Evolutionary conservation across 2,113 vertebrate species (phyloP).

Genomic region (Nasalis larvatus): DNA sequence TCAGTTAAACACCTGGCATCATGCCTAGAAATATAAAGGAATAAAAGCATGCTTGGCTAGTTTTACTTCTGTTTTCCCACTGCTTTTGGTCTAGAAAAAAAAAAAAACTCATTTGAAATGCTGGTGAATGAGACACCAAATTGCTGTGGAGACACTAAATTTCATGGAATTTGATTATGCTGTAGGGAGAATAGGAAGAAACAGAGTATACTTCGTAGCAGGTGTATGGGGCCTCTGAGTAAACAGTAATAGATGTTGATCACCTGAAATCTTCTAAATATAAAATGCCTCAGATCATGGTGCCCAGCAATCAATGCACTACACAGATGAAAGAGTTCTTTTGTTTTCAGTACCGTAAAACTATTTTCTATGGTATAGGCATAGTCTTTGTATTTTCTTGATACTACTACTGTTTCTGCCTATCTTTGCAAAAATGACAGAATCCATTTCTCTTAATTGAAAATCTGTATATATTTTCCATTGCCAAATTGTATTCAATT

Average conservation of each 20-base stretch:
- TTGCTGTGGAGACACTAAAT: not conserved
- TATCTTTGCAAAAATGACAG: not conserved
- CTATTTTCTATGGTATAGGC: not conserved
- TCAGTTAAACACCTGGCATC: not conserved
- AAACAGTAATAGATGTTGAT: not conserved
- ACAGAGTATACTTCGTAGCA: not conserved
- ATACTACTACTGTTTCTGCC: not conserved
- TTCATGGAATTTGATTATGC: not conserved
- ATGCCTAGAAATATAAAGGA: not conserved
- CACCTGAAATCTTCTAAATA: not conserved
- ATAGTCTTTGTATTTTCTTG: not conserved
- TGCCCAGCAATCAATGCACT: no score
- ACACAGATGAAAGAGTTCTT: no score
- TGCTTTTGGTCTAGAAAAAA: not conserved
- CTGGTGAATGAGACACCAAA: not conserved
- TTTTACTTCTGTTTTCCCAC: not conserved
- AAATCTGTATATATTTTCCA: not conserved
- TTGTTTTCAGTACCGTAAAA: not conserved
- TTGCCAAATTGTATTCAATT: not conserved
- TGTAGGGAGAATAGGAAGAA: not conserved
- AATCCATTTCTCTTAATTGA: not conserved
- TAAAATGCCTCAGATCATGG: not conserved
- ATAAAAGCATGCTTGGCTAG: not conserved
- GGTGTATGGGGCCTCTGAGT: not conserved
- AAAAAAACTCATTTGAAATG: not conserved